phyloP scores from a whole-genome alignment of 2,888 invertebrate genomes.

The Nemurella pictetii region DNA sequence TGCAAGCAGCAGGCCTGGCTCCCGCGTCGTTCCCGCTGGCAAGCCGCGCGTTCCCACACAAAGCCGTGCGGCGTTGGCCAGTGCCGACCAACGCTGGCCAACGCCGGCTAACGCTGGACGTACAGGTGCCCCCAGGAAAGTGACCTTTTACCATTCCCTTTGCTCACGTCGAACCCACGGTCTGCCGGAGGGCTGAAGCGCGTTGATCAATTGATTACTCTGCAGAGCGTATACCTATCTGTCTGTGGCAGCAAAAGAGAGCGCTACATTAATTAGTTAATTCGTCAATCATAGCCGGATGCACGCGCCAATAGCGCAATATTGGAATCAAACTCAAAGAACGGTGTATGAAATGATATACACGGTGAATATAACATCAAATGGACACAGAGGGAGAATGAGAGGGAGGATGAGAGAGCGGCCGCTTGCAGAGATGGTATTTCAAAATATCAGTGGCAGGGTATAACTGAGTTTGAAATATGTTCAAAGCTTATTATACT shows the following conservation, averaged over 20 bases:
- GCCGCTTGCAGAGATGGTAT: neutral
- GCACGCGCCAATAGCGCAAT: constrained; percentile 8
- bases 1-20: neutral
- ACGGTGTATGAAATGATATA: neutral
- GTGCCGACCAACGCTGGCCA: neutral
- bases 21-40: constrained; percentile 2
- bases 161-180: neutral
- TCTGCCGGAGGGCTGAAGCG: constrained; percentile 3
- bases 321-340: neutral
- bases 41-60: constrained; percentile 26
- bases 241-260: constrained; percentile 1
- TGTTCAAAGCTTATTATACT: neutral
- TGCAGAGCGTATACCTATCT: neutral
- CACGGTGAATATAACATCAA: constrained; percentile 6
- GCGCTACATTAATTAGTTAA: constrained; percentile 10
- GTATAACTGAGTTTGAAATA: neutral
- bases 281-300: constrained; percentile 21
- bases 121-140: constrained; percentile 26
- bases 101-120: neutral
- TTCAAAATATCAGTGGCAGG: neutral
- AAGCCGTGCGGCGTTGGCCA: neutral
- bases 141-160: constrained; percentile 22
- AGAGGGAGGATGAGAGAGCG: neutral
- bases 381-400: neutral
- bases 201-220: constrained; percentile 14